Evolutionary conservation across 2,113 vertebrate species (phyloP), one percentile per base, ranked within the genome.

Genomic region (Sceloporus undulatus): DNA sequence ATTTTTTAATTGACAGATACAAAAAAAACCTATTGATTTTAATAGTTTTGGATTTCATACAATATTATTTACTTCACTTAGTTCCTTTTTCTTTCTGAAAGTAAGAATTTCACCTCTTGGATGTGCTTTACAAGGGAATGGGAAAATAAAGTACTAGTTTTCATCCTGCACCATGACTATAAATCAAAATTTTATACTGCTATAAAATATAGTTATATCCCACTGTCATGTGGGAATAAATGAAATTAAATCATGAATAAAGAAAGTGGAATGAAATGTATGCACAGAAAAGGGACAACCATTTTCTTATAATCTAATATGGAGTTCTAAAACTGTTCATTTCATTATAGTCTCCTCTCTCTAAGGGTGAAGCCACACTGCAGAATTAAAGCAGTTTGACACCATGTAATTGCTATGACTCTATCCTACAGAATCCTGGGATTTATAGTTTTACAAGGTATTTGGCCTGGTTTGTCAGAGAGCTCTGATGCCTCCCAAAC

Each of bases 181-280:
- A 86, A 79, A 70, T 79, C 19, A 86, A 14, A 27, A 75, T 5
- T 54, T 86, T 70, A 79, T 70, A 79, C 66, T 86, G 70, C 73
- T 71, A 54, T 84, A 73, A 84, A 81, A 40, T 40, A 65, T 40
- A 85, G 8, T 62, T 75, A 62, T 68, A 70, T 79, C 29, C 52
- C 54, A 87, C 71, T 80, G 21, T 10, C 14, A 73, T 42, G 52
- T 23, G 80, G 25, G 52, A 73, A 52, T 5, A 71, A n/a, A 56
- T 79, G 65, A 59, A 71, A 56, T 19, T 56, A 38, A 19, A 23
- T 56, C 13, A 56, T 27, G 34, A 62, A 19, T 71, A 76, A 62
- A 87, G 48, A 29, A 42, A 52, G 29, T 11, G 34, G 23, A 70
- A 42, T 68, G 38, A 19, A 14, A 34, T 38, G 52, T n/a, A 56